A percentile compares a stretch with the other conserved stretches of the same genome.
Evolutionary conservation across 2,888 invertebrate genomes (phyloP).

Genomic region (Alloscopus bannaensis): DNA sequence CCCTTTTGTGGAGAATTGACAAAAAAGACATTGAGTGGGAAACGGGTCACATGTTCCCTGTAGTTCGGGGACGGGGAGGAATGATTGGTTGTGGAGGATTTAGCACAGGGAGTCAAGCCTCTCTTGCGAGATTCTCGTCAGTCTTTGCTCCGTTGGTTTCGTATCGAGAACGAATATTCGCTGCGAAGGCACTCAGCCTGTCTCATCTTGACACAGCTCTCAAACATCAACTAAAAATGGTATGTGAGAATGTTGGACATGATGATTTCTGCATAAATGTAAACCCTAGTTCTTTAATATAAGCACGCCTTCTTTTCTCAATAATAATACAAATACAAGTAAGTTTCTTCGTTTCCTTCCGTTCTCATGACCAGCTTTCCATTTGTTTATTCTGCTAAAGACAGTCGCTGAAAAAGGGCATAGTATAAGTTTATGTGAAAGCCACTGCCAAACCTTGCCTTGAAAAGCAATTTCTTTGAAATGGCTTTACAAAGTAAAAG

Average conservation of each 20-base stretch:
- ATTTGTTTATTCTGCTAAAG: too few relatives aligned
- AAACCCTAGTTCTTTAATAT: too few relatives aligned
- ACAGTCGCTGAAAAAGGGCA: too few relatives aligned
- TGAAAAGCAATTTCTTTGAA: too few relatives aligned
- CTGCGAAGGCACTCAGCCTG: constrained; percentile 85
- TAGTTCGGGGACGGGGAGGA: constrained; percentile 44
- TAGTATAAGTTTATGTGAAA: too few relatives aligned
- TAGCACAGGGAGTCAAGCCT: constrained; percentile 62
- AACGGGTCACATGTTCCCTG: constrained; percentile 66
- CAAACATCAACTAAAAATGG: constrained; percentile 67
- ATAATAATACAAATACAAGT: too few relatives aligned
- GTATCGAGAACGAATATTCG: constrained; percentile 90
- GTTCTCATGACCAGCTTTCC: too few relatives aligned
- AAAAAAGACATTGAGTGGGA: constrained; percentile 86
- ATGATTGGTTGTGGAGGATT: constrained; percentile 44
- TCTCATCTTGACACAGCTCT: constrained; percentile 67
- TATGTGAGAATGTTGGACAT: constrained; percentile 70
- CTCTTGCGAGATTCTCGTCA: constrained; percentile 82
- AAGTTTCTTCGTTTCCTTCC: too few relatives aligned
- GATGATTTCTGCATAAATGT: too few relatives aligned
- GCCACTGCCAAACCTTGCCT: too few relatives aligned
- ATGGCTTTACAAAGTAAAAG: too few relatives aligned
- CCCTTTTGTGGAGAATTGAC: constrained; percentile 95
- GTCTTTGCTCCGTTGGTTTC: constrained; percentile 93
- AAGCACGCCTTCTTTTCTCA: too few relatives aligned